phyloP scores from a whole-genome alignment of 1,140 invertebrate species.

The Apis florea region DNA sequence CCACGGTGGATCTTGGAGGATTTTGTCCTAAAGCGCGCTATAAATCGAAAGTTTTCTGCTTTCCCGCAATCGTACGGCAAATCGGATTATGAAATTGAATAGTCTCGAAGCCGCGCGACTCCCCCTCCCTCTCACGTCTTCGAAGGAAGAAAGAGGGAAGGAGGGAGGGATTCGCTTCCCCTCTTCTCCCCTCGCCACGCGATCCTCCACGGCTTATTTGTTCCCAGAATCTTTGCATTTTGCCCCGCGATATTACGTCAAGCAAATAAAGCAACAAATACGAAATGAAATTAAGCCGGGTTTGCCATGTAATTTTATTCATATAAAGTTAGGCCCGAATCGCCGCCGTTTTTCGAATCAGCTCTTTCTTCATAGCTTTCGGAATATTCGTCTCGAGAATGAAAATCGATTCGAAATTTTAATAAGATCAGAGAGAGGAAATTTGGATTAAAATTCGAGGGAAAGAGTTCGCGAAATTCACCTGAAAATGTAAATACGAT shows the following conservation, averaged over 20 bases:
- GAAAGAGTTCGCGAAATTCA: too few relatives aligned
- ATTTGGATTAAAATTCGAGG: too few relatives aligned
- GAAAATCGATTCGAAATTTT: too few relatives aligned
- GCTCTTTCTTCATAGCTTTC: too few relatives aligned
- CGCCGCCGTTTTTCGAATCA: too few relatives aligned
- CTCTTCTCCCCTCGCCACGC: too few relatives aligned
- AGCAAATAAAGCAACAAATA: slow-evolving; percentile 19
- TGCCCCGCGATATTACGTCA: slow-evolving; percentile 7
- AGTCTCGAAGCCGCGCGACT: slow-evolving; percentile 40
- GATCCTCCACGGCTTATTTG: slow-evolving; percentile 20
- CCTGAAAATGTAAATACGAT: too few relatives aligned
- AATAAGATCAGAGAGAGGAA: too few relatives aligned
- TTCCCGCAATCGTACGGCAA: slow-evolving; percentile 61
- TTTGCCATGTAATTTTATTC: slow-evolving; percentile 1
- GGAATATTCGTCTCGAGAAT: too few relatives aligned
- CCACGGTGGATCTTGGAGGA: slow-evolving; percentile 35
- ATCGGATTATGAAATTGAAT: slow-evolving; percentile 71
- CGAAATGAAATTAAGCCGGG: neutral
- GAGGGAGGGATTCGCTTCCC: slow-evolving; percentile 1
- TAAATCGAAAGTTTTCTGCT: slow-evolving; percentile 69
- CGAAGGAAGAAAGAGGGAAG: too few relatives aligned
- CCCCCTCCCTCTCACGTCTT: too few relatives aligned
- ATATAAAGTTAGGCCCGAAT: slow-evolving; percentile 5
- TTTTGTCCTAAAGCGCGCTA: slow-evolving; percentile 61
- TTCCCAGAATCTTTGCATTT: neutral